Evolutionary conservation across 37 sponge, comb jelly and placozoan species (phyloP).

Genomic region (Cliona cf. orientalis): DNA sequence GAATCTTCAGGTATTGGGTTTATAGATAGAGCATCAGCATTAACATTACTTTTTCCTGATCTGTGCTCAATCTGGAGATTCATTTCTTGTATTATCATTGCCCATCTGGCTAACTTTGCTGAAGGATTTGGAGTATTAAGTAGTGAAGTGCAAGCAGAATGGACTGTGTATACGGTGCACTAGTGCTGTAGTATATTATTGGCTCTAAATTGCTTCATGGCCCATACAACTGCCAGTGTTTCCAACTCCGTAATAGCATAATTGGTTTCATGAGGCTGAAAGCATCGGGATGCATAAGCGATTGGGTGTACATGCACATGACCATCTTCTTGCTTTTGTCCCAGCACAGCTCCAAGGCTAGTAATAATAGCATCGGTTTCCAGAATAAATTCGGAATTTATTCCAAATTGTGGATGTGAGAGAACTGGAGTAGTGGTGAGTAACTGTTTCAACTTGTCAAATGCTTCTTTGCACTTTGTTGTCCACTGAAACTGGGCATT

Average conservation of each 20-base stretch:
- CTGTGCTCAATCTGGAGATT: slow-evolving; percentile 29
- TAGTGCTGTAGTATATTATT: slow-evolving; percentile 32
- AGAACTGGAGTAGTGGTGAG: slow-evolving; percentile 31
- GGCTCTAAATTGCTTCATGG: slow-evolving; percentile 25
- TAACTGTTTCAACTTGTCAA: slow-evolving; percentile 27
- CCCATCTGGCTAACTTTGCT: slow-evolving; percentile 55
- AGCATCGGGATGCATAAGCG: slow-evolving; percentile 22
- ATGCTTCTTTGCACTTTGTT: slow-evolving; percentile 19
- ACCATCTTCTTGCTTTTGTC: slow-evolving; percentile 34
- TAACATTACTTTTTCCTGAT: slow-evolving; percentile 24
- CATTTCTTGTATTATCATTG: slow-evolving; percentile 43
- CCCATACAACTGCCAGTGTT: slow-evolving; percentile 42
- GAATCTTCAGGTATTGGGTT: slow-evolving; percentile 11
- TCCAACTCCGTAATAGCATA: slow-evolving; percentile 42
- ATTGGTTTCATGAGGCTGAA: slow-evolving; percentile 17
- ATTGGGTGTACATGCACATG: slow-evolving; percentile 11
- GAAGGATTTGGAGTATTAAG: slow-evolving; percentile 26
- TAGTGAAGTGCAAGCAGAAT: slow-evolving; percentile 28
- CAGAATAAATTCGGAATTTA: not conserved
- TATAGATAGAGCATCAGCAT: slow-evolving; percentile 42
- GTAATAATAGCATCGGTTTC: slow-evolving; percentile 30
- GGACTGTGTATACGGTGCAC: slow-evolving; percentile 46
- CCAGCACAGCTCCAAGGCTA: slow-evolving; percentile 58
- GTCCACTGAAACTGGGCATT: slow-evolving; percentile 37
- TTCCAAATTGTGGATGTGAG: slow-evolving; percentile 17